Base-by-base conservation (phyloP, 2,113 vertebrate genomes). In the Nyctereutes procyonoides region DNA sequence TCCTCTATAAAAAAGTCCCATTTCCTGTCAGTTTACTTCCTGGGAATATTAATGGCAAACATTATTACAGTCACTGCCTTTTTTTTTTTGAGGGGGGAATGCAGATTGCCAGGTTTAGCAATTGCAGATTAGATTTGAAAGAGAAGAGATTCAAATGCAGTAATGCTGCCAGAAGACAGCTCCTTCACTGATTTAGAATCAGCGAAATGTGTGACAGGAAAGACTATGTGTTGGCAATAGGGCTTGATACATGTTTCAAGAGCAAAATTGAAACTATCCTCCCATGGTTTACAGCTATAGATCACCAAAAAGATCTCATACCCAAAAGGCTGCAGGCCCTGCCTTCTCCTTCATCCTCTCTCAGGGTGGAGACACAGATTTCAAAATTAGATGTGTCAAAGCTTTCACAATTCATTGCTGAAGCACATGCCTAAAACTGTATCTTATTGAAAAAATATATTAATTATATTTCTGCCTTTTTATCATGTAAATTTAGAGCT, bases 171-270 rank as follows among this genome's bases (percentile, higher is more conserved):
- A 98, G 95, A 96, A 98, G 84, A 98, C 87, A 96, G 48, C 43
- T 98, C 95, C 80, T 96, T 76, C 90, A 82, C 30, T 98, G 95
- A 98, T 93, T 98, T 97, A 97, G 97, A 98, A 98, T 91, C 84
- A 98, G 96, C 97, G 97, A 98, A 98, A 98, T 98, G 97, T 98
- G 96, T 98, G 97, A 97, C 98, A 97, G 71, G 80, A 90, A 98
- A 98, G 97, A 97, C 96, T 85, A 71, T 94, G 76, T 97, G 90
- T 96, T 98, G 97, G 93, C 97, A 98, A 65, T 95, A 97, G 51
- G 76, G 56, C 65, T 97, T 98, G 87, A 96, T 98, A 86, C 96
- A 73, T 91, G 69, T 96, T 98, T 98, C 95, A 98, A 96, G 82
- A 98, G 81, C 67, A 97, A 95, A 98, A 93, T n/a, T 97, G 95